Conservation (phyloP, 2,797 vertebrate genomes). For the Lophius americanus region DNA sequence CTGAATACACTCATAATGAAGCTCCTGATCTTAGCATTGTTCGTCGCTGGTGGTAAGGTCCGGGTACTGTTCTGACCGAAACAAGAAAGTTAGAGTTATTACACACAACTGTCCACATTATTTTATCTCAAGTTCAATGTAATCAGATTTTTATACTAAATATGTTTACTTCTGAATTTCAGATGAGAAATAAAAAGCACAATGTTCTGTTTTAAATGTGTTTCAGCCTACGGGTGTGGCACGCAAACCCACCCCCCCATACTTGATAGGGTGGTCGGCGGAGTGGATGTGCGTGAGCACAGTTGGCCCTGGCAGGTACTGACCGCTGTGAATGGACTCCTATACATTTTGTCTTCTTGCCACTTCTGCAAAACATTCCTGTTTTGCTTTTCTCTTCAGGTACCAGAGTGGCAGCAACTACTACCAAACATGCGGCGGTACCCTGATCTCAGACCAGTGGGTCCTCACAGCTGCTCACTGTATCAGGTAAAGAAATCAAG, state of each 20-base stretch:
- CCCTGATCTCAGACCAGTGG: slow-evolving; percentile 86
- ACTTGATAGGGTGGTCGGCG: slow-evolving; percentile 83
- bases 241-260: slow-evolving; percentile 75
- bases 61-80: neutral
- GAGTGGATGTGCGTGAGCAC: slow-evolving; percentile 79
- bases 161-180: neutral
- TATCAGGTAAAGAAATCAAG: slow-evolving; percentile 80
- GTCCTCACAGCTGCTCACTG: slow-evolving; percentile 92
- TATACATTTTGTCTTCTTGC: neutral
- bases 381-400: slow-evolving; percentile 65
- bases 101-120: neutral
- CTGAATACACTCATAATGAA: slow-evolving; percentile 74
- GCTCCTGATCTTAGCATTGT: slow-evolving; percentile 81
- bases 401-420: slow-evolving; percentile 75
- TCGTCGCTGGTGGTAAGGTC: slow-evolving; percentile 80
- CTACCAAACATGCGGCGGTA: slow-evolving; percentile 87
- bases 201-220: slow-evolving; percentile 20
- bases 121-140: neutral
- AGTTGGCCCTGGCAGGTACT: slow-evolving; percentile 97
- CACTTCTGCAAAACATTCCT: neutral
- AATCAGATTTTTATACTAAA: neutral
- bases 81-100: neutral
- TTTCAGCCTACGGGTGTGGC: slow-evolving; percentile 89
- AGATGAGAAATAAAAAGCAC: neutral
- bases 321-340: neutral